phyloP scores from a whole-genome alignment of 2,888 invertebrate species.

The Piscicola geometra region DNA sequence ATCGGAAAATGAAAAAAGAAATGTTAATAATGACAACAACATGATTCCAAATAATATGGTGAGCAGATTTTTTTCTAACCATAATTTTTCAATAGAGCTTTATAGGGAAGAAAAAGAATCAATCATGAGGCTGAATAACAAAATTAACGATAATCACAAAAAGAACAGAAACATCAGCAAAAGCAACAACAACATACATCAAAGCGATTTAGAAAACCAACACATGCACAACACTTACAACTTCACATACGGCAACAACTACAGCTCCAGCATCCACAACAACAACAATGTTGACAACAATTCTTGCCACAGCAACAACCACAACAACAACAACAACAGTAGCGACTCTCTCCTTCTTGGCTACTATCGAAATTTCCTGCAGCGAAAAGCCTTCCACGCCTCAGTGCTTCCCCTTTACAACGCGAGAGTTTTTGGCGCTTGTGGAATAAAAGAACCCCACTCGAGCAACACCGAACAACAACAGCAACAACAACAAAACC shows the following conservation, averaged over 20 bases:
- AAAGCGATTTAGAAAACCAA: neutral
- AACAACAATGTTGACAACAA: neutral
- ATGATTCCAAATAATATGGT: neutral
- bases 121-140: too few relatives aligned
- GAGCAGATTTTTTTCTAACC: neutral
- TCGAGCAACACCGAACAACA: neutral
- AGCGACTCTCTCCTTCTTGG: neutral
- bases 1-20: too few relatives aligned
- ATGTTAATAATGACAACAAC: too few relatives aligned
- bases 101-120: neutral
- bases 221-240: neutral
- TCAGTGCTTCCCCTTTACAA: constrained; percentile 1
- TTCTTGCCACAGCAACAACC: neutral
- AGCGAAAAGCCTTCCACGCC: constrained; percentile 4
- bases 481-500: neutral
- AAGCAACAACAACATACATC: constrained; percentile 2
- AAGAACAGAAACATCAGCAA: neutral
- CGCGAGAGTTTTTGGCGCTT: neutral
- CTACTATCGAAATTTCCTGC: constrained; percentile 9
- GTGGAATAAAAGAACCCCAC: neutral
- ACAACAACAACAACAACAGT: constrained; percentile 1
- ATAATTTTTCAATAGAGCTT: neutral
- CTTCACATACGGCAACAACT: too few relatives aligned
- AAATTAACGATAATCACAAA: neutral
- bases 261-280: too few relatives aligned